These are phyloP conservation scores for Halichoerus grypus DNA, from an alignment of 2,113 vertebrate species.

Conservation along the genomic window DNA sequence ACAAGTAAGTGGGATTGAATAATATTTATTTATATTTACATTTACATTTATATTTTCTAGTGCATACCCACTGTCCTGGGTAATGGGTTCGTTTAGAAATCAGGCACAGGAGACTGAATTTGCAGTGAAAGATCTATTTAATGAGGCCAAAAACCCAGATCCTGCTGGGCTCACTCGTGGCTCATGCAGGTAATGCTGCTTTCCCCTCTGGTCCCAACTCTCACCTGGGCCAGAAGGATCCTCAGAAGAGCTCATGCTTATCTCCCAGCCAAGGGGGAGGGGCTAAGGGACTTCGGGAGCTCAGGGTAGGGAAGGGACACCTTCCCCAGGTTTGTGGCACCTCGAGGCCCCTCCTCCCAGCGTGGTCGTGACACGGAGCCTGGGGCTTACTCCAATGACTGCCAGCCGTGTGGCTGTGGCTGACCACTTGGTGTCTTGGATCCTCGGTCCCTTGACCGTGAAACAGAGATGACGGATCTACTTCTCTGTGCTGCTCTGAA, in stretches of 20 bases:
- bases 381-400: neutral
- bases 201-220: neutral
- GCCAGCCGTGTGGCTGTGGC: neutral
- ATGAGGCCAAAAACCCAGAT: neutral
- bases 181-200: neutral
- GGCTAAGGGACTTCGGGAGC: neutral
- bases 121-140: neutral
- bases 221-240: neutral
- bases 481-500: neutral
- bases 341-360: neutral
- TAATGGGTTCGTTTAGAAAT: neutral
- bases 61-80: neutral
- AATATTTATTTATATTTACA: neutral
- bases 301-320: no score
- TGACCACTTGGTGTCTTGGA: neutral
- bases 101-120: neutral
- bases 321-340: neutral
- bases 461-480: no score
- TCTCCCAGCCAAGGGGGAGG: neutral
- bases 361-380: rapidly evolving
- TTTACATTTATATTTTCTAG: neutral
- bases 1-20: constrained; percentile 22
- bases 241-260: neutral
- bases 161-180: neutral
- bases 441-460: neutral